Evolutionary conservation across 2,888 invertebrate genomes (phyloP).

Genomic region (Hyppa rectilinea): DNA sequence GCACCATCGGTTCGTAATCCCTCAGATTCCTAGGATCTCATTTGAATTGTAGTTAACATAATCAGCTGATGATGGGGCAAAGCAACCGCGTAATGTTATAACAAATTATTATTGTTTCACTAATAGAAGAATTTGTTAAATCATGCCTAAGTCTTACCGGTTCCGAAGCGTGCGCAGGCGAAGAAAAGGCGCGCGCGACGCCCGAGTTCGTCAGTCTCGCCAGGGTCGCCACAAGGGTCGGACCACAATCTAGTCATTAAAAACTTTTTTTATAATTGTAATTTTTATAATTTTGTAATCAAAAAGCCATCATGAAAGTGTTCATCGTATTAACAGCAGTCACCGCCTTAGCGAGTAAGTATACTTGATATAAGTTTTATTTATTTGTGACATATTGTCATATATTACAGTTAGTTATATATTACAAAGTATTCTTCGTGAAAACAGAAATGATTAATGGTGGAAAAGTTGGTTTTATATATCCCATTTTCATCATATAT

Average conservation of each 20-base stretch:
- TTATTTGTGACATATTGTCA: constrained; percentile 35
- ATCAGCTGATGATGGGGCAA: constrained; percentile 70
- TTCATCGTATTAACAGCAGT: constrained; percentile 87
- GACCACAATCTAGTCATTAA: constrained; percentile 89
- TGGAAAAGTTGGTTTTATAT: neutral
- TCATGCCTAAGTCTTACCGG: constrained; percentile 87
- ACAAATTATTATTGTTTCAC: constrained; percentile 81
- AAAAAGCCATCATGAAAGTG: constrained; percentile 89
- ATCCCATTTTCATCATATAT: neutral
- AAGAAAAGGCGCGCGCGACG: constrained; percentile 89
- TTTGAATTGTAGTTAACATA: constrained; percentile 59
- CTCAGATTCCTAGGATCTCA: constrained; percentile 36
- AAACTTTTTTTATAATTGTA: constrained; percentile 71
- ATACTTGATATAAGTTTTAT: constrained; percentile 53
- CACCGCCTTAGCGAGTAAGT: constrained; percentile 88
- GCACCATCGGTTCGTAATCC: constrained; percentile 40
- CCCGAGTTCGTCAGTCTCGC: constrained; percentile 84
- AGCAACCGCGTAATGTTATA: constrained; percentile 71
- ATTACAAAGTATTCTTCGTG: constrained; percentile 27
- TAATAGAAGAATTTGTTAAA: constrained; percentile 84
- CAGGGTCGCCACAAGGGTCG: constrained; percentile 86
- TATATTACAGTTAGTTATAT: too few species aligned
- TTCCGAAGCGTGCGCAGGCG: constrained; percentile 82
- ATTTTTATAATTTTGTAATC: constrained; percentile 77
- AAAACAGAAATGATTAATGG: constrained; percentile 29